phyloP scores from a whole-genome alignment of 2,797 vertebrate genomes.

The Poecilia gillii region DNA sequence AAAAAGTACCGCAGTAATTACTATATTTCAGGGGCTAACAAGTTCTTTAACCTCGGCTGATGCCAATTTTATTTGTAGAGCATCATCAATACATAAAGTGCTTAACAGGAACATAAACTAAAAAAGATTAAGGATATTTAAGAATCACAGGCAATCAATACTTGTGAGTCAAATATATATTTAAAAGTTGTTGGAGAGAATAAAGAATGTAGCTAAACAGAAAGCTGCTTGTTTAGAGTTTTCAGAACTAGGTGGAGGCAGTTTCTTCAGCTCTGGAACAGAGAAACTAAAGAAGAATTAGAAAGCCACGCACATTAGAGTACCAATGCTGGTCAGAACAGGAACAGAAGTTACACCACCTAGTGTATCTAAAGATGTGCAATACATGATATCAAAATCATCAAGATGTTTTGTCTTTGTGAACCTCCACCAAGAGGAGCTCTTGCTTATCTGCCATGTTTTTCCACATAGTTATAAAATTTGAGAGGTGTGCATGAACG shows the following conservation, averaged over 20 bases:
- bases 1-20: not conserved
- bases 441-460: no score
- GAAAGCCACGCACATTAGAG: not conserved
- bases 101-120: not conserved
- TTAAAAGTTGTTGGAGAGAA: not conserved
- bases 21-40: not conserved
- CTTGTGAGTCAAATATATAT: not conserved
- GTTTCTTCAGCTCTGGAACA: not conserved
- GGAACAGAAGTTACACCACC: not conserved
- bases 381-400: no score
- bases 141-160: not conserved
- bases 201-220: not conserved
- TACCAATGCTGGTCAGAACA: not conserved
- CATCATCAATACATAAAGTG: not conserved
- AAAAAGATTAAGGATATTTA: not conserved
- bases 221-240: not conserved
- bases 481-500: no score
- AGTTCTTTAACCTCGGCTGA: not conserved
- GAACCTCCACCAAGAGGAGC: no score
- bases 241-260: not conserved
- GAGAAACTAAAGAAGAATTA: not conserved
- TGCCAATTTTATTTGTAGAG: not conserved
- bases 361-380: not conserved
- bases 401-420: no score
- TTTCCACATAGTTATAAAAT: no score